phyloP scores from a whole-genome alignment of 1,140 invertebrate species.

The Doryteuthis pealeii region DNA sequence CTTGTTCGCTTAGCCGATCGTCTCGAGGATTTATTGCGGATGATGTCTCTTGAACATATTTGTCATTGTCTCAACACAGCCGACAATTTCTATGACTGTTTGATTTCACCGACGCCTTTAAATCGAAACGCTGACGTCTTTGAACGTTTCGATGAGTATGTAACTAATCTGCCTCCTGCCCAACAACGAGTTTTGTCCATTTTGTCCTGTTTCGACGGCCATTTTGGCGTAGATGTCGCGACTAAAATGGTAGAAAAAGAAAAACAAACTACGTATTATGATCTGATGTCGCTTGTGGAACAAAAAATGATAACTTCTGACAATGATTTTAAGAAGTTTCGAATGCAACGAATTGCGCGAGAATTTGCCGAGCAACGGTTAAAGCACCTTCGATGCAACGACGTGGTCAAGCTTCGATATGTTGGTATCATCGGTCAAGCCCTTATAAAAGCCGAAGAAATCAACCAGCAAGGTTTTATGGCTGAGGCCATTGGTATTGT shows the following conservation, averaged over 20 bases:
- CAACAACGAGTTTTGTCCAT: neutral
- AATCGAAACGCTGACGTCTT: neutral
- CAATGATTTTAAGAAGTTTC: too few relatives aligned
- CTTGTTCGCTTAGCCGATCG: neutral
- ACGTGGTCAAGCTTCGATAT: neutral
- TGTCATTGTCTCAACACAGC: neutral
- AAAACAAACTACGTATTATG: neutral
- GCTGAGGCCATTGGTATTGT: neutral
- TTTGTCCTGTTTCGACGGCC: neutral
- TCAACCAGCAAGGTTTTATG: neutral
- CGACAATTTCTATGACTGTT: neutral
- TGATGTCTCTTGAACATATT: neutral
- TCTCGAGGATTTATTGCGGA: neutral
- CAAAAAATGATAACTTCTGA: neutral
- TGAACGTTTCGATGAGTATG: neutral
- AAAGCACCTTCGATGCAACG: neutral
- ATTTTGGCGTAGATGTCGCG: neutral
- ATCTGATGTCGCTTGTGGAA: neutral
- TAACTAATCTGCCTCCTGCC: neutral
- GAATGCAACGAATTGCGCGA: too few relatives aligned
- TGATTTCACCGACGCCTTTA: too few relatives aligned
- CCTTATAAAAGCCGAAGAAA: neutral
- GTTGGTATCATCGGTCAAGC: neutral
- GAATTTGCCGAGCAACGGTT: neutral
- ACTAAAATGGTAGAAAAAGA: neutral